Evolutionary conservation across 64 coral and sea anemone species (phyloP).

Genomic region (Pachyseris speciosa): DNA sequence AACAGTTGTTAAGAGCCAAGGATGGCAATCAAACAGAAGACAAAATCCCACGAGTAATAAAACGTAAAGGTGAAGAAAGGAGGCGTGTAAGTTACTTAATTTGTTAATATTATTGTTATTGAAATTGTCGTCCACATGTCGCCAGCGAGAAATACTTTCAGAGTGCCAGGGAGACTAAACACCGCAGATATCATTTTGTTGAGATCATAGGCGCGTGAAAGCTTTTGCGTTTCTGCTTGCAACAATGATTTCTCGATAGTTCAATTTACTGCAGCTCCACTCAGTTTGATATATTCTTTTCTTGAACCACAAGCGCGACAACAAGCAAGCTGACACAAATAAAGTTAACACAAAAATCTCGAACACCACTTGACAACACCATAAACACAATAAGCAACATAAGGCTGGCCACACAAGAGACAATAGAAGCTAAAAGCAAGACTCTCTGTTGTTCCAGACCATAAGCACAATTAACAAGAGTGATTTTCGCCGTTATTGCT

Average conservation of each 20-base stretch:
- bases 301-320: no score
- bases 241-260: no score
- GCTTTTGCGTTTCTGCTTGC: no score
- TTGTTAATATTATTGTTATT: background rate
- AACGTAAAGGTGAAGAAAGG: background rate
- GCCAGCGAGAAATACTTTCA: background rate
- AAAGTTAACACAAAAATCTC: background rate
- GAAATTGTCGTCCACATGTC: background rate
- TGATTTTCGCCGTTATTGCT: background rate
- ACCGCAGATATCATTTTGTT: background rate
- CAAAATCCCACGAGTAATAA: background rate
- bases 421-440: background rate
- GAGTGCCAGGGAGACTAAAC: no score
- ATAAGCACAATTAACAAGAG: background rate
- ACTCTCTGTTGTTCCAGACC: no score
- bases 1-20: background rate
- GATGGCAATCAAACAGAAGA: background rate
- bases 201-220: no score
- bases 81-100: background rate
- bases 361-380: background rate
- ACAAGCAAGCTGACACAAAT: no score
- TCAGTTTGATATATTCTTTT: no score
- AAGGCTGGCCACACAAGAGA: background rate
- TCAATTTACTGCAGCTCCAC: no score
- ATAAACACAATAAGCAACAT: background rate